Evolutionary conservation across 92 coral and sea anemone species (phyloP), one percentile per base, ranked within the genome.

Genomic region (Siderastrea radians): DNA sequence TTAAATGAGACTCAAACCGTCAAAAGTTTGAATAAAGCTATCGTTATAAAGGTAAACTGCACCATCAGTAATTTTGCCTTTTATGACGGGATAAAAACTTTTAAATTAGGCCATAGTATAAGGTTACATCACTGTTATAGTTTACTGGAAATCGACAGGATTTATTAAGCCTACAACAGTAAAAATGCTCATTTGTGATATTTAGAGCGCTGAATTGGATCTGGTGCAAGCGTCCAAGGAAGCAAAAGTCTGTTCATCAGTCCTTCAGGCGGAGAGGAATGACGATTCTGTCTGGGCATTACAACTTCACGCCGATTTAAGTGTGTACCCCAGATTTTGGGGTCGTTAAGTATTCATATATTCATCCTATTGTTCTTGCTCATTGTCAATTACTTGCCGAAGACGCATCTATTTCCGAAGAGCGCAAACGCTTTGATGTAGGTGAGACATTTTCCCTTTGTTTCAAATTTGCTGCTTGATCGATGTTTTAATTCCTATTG

Each of bases 151-250:
- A 83, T n/a, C 71, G 87, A 72, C 15, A 71, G 81, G 80, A 46
- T 71, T 84, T 59, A 55, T 75, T 75, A 72, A 38, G 87, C 87
- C 87, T 57, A 54, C 72, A 83, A 83, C 87, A 79, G 80, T 83
- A 26, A 79, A 83, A 83, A 72, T 83, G 26, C 87, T 83, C 80
- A 73, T 83, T 72, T 83, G 58, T 59, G 46, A 59, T 73, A 72
- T 84, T 62, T 61, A 84, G 80, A 84, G 88, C 81, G 2, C 89
- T 2, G 84, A 85, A 67, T n/a, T 85, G 49, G 83, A 85, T 67
- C 11, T 85, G 68, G 67, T 84, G 16, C 82, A 49, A 73, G 88
- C 88, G 52, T 74, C 82, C 51, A 60, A 84, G 82, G 88, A 84
- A 13, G 88, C 82, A n/a, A 75, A 58, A 75, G 75, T 61, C 2